These are phyloP conservation scores for Limnephilus rhombicus DNA, from an alignment of 2,888 invertebrate species.

Conservation along the genomic window DNA sequence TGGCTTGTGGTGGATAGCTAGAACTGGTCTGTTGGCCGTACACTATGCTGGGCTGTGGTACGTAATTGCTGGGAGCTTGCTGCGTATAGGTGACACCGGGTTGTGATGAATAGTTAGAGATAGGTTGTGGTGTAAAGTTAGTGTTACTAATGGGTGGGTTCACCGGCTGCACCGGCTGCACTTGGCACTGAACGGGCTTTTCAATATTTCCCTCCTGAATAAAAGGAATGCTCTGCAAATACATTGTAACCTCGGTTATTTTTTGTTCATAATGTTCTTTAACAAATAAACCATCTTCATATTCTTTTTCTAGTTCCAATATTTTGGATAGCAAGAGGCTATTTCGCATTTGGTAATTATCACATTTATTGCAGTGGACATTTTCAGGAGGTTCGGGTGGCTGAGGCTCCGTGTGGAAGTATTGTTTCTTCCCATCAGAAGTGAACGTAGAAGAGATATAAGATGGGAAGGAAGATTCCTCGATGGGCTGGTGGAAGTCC, in stretches of 20 bases:
- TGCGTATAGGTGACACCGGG: background rate
- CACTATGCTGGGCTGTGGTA: background rate
- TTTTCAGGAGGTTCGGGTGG: background rate
- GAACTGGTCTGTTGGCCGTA: background rate
- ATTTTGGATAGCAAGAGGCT: background rate
- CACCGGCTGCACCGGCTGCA: background rate
- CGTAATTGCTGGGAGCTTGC: background rate
- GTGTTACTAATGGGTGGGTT: background rate
- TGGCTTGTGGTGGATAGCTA: background rate
- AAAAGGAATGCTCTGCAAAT: background rate
- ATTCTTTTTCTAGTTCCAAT: background rate
- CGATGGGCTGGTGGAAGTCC: background rate
- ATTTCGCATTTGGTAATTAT: background rate
- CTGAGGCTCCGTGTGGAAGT: background rate
- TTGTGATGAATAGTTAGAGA: background rate
- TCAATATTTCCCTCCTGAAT: background rate
- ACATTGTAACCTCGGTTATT: background rate
- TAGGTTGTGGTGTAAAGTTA: background rate
- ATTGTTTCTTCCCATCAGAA: background rate
- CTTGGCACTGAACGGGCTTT: background rate
- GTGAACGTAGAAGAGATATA: background rate
- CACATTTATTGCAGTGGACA: constrained; percentile 4
- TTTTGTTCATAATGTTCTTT: background rate
- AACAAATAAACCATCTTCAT: background rate
- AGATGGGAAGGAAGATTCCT: background rate